phyloP scores from a whole-genome alignment of 1,140 invertebrate species.

The Tenebrio molitor region DNA sequence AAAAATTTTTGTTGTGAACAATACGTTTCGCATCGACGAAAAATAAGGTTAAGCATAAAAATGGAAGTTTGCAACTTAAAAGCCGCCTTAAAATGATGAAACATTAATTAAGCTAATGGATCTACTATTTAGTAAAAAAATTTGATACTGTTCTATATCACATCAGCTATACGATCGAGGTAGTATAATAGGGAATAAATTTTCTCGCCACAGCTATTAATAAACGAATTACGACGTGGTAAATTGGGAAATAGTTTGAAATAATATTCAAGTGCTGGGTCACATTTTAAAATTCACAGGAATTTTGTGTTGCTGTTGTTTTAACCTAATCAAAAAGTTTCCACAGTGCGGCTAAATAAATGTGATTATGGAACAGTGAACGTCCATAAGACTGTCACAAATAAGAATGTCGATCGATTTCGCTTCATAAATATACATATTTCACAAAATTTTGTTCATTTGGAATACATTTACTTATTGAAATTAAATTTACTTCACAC shows the following conservation, averaged over 20 bases:
- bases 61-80: constrained; percentile 3
- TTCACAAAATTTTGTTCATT: too few relatives aligned
- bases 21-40: neutral
- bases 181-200: constrained; percentile 18
- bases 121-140: constrained; percentile 23
- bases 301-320: too few relatives aligned
- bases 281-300: too few relatives aligned
- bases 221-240: constrained; percentile 24
- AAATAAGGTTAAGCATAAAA: constrained; percentile 22
- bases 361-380: too few relatives aligned
- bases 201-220: constrained; percentile 8
- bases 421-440: too few relatives aligned
- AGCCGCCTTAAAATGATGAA: constrained; percentile 19
- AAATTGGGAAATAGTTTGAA: constrained; percentile 20
- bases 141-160: constrained; percentile 25
- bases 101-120: constrained; percentile 27
- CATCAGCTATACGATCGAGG: constrained; percentile 9
- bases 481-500: too few relatives aligned
- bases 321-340: too few relatives aligned
- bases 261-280: constrained; percentile 18
- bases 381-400: too few relatives aligned
- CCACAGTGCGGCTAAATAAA: too few relatives aligned
- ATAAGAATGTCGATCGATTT: too few relatives aligned
- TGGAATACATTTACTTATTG: too few relatives aligned
- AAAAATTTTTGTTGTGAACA: neutral